A percentile compares a stretch with the other conserved stretches of the same genome.
Evolutionary conservation across 1,140 invertebrate genomes (phyloP).

Genomic region (Drosophila subpulchrella): DNA sequence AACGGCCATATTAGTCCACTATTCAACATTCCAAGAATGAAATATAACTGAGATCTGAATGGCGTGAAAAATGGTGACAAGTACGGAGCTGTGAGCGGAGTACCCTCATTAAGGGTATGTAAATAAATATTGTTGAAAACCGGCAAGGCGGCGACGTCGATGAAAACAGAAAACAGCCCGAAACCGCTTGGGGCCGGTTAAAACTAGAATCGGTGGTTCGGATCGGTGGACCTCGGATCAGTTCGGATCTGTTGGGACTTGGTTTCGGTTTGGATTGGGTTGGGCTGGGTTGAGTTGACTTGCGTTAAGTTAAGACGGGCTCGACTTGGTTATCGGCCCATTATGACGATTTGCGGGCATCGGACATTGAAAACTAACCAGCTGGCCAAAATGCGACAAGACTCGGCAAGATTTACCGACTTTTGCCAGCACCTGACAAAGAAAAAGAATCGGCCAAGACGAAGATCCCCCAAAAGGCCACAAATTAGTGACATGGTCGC

Average conservation of each 20-base stretch:
- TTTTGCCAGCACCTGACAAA: conserved; percentile 35
- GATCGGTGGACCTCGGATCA: conserved; percentile 57
- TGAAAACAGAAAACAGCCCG: conserved; percentile 44
- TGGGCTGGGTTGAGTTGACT: conserved; percentile 1
- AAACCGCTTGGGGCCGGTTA: conserved; percentile 71
- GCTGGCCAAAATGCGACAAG: conserved; percentile 46
- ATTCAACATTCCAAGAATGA: neutral
- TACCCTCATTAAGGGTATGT: conserved; percentile 42
- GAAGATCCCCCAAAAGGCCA: neutral
- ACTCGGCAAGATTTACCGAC: conserved; percentile 50
- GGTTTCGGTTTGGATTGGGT: conserved; percentile 14
- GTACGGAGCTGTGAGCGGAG: neutral
- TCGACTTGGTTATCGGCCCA: conserved; percentile 29
- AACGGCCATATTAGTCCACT: no score
- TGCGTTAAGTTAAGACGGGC: conserved; percentile 19
- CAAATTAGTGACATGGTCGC: conserved; percentile 18
- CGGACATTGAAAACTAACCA: conserved; percentile 29
- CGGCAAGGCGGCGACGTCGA: conserved; percentile 51
- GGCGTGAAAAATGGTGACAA: neutral
- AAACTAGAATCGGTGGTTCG: conserved; percentile 72
- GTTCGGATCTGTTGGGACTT: conserved; percentile 15
- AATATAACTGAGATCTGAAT: neutral
- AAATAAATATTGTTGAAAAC: conserved; percentile 67
- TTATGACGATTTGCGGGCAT: conserved; percentile 35
- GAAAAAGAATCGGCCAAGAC: conserved; percentile 2